These are phyloP conservation scores for Spisula solida DNA, from an alignment of 2,888 invertebrate species.

Conservation along the genomic window DNA sequence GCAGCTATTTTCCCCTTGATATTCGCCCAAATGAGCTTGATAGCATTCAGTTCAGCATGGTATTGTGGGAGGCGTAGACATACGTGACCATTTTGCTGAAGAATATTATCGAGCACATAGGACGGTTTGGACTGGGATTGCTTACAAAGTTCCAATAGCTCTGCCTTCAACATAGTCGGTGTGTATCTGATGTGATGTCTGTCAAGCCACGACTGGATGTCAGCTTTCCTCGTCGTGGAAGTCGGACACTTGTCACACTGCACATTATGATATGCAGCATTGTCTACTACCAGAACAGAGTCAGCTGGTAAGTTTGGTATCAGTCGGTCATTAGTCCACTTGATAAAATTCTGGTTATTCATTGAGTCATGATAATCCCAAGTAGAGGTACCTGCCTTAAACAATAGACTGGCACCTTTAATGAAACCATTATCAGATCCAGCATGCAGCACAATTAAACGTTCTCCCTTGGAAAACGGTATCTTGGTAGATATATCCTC, in stretches of 20 bases:
- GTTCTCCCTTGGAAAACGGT: constrained; percentile 29
- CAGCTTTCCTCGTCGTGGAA: constrained; percentile 26
- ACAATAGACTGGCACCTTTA: constrained; percentile 21
- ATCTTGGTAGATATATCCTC: background rate
- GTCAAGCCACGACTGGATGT: constrained; percentile 46
- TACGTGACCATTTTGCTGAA: constrained; percentile 33
- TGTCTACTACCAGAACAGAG: too few relatives aligned
- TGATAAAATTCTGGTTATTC: constrained; percentile 41
- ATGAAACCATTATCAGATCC: constrained; percentile 32
- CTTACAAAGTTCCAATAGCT: too few relatives aligned
- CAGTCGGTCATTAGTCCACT: too few relatives aligned
- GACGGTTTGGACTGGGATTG: too few relatives aligned
- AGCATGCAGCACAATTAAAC: constrained; percentile 47
- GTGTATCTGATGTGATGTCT: constrained; percentile 25
- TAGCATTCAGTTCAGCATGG: constrained; percentile 29
- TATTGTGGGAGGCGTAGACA: constrained; percentile 33
- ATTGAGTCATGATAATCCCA: constrained; percentile 59
- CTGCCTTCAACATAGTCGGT: too few relatives aligned
- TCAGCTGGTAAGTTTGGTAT: too few relatives aligned
- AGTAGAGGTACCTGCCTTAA: constrained; percentile 37
- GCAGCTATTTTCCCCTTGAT: background rate
- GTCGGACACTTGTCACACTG: constrained; percentile 52
- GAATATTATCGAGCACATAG: too few relatives aligned
- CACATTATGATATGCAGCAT: too few relatives aligned
- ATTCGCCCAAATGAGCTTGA: background rate